A percentile compares a stretch with the other conserved stretches of the same genome.
phyloP scores from a whole-genome alignment of 2,888 invertebrate genomes.

The Magallana nippona region DNA sequence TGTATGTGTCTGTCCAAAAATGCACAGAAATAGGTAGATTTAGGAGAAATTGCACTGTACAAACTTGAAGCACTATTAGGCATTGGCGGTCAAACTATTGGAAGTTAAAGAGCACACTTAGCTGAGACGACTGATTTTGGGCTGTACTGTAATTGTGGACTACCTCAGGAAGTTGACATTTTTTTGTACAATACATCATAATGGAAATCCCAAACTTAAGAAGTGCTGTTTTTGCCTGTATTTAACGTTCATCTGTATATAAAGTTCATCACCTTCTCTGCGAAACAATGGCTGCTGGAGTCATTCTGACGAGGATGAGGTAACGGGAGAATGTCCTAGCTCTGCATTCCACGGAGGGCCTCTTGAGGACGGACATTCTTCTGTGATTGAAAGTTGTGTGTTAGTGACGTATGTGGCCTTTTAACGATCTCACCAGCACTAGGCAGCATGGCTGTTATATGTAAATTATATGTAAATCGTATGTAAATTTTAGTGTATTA shows the following conservation, averaged over 20 bases:
- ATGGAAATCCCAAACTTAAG: slow-evolving; percentile 20
- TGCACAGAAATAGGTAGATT: slow-evolving; percentile 5
- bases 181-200: slow-evolving; percentile 32
- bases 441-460: slow-evolving; percentile 41
- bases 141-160: slow-evolving; percentile 20
- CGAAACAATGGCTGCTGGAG: background rate
- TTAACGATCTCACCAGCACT: slow-evolving; percentile 30
- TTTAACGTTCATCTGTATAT: slow-evolving; percentile 10
- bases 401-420: slow-evolving; percentile 36
- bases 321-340: slow-evolving; percentile 17
- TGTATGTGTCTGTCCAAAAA: background rate
- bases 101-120: background rate
- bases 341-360: slow-evolving; percentile 1
- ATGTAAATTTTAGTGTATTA: slow-evolving; percentile 19
- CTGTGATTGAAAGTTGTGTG: slow-evolving; percentile 24
- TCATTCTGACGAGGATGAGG: background rate
- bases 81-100: background rate
- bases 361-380: background rate
- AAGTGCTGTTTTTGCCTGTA: slow-evolving; percentile 21
- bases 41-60: background rate
- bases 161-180: slow-evolving; percentile 32
- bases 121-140: slow-evolving; percentile 17
- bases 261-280: background rate
- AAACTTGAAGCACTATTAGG: background rate
- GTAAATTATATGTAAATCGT: slow-evolving; percentile 33